phyloP scores from a whole-genome alignment of 1,140 invertebrate genomes.

The Gonioctena quinquepunctata region DNA sequence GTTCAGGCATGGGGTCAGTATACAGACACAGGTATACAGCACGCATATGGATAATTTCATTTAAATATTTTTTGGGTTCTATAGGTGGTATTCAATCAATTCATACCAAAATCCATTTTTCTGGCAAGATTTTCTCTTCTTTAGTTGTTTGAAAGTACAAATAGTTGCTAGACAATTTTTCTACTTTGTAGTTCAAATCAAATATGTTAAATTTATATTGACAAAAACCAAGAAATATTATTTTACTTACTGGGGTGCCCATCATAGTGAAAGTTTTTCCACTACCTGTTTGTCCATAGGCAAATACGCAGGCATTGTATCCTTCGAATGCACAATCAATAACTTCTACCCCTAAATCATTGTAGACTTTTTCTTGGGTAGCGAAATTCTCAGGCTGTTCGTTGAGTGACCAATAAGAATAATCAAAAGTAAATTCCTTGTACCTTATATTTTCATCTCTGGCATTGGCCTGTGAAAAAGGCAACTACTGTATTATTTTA shows the following conservation, averaged over 20 bases:
- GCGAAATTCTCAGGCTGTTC: slow-evolving; percentile 72
- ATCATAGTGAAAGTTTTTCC: slow-evolving; percentile 99
- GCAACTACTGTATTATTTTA: too few relatives aligned
- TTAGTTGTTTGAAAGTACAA: too few relatives aligned
- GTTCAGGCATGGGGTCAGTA: too few relatives aligned
- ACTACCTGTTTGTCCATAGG: slow-evolving; percentile 90
- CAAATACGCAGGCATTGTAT: slow-evolving; percentile 98
- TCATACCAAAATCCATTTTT: too few relatives aligned
- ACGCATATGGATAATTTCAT: too few relatives aligned
- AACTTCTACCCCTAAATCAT: slow-evolving; percentile 86
- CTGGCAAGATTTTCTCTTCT: too few relatives aligned
- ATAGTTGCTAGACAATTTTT: too few relatives aligned
- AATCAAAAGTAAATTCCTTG: slow-evolving; percentile 93
- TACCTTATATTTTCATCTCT: slow-evolving; percentile 58
- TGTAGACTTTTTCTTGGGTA: slow-evolving; percentile 84
- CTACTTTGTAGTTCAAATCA: neutral
- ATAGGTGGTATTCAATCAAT: too few relatives aligned
- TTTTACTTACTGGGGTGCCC: slow-evolving; percentile 73
- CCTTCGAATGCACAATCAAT: slow-evolving; percentile 94
- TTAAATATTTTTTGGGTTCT: too few relatives aligned
- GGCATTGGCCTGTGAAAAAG: slow-evolving; percentile 45
- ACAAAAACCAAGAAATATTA: neutral
- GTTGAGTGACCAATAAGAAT: slow-evolving; percentile 89
- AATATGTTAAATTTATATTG: neutral
- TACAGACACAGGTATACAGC: too few relatives aligned